Evolutionary conservation across 2,113 vertebrate genomes (phyloP).

Genomic region (Sturnira hondurensis): DNA sequence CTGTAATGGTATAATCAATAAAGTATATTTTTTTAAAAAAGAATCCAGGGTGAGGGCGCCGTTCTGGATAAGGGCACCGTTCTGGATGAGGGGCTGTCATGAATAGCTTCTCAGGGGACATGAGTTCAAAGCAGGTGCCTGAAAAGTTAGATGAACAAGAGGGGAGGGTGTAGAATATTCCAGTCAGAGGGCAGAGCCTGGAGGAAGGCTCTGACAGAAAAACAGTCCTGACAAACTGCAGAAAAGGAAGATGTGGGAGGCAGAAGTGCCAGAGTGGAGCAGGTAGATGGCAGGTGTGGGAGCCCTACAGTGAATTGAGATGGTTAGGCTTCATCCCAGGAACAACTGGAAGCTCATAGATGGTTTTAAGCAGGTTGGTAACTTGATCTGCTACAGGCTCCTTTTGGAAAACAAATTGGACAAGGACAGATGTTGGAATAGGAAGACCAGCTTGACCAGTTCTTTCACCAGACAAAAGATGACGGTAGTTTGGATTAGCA

Average conservation of each 20-base stretch:
- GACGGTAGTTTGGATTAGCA: background rate
- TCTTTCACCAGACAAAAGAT: background rate
- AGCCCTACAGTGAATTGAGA: background rate
- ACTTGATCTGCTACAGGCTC: background rate
- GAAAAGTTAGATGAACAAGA: background rate
- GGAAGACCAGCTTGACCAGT: background rate
- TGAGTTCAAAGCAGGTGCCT: background rate
- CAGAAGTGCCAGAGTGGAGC: background rate
- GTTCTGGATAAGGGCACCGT: fast-evolving
- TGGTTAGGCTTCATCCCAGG: fast-evolving
- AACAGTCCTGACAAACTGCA: background rate
- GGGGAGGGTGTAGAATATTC: fast-evolving
- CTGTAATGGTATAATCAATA: too few species aligned
- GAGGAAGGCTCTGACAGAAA: background rate
- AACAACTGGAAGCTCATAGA: background rate
- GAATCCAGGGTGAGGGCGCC: too few species aligned
- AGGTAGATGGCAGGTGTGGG: background rate
- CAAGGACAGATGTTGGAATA: background rate
- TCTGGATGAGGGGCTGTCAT: background rate
- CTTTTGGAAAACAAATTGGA: background rate
- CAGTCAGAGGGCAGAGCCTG: too few species aligned
- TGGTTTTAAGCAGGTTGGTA: background rate
- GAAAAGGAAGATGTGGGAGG: background rate
- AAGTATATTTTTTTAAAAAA: too few species aligned
- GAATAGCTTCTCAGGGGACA: background rate